Conservation (phyloP, 2,888 invertebrate genomes). For the Hydrotaea cyrtoneurina region DNA sequence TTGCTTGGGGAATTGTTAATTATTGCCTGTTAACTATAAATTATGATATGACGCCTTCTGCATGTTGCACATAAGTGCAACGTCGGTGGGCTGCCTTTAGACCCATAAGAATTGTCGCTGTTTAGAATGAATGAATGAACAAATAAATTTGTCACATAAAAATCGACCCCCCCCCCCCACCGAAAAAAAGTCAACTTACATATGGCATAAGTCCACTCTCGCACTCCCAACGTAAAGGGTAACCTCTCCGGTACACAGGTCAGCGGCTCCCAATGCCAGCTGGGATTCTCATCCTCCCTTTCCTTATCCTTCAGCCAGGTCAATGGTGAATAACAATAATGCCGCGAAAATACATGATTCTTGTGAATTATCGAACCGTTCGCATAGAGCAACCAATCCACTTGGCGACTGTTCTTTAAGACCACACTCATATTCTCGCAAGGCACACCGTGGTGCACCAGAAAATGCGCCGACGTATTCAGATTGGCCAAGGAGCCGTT, state of each 20-base stretch:
- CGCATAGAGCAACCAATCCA: conserved; percentile 67
- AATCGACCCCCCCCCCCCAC: no score
- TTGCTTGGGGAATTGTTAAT: no score
- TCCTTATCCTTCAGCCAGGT: conserved; percentile 31
- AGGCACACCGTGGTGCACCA: conserved; percentile 72
- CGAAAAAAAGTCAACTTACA: conserved; percentile 71
- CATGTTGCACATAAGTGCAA: no score
- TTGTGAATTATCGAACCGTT: conserved; percentile 74
- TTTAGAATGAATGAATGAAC: no score
- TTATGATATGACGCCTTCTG: no score
- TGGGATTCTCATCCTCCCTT: conserved; percentile 45
- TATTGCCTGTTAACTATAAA: no score
- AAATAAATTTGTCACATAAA: no score
- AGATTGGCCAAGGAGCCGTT: conserved; percentile 69
- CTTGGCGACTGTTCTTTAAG: conserved; percentile 63
- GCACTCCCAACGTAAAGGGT: conserved; percentile 72
- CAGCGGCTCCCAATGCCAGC: conserved; percentile 77
- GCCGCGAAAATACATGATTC: conserved; percentile 72
- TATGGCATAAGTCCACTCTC: conserved; percentile 77
- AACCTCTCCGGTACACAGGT: conserved; percentile 73
- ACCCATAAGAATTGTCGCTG: no score
- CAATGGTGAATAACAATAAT: conserved; percentile 73
- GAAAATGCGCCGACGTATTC: conserved; percentile 67
- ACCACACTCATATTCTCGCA: conserved; percentile 74
- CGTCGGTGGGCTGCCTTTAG: no score